These are phyloP conservation scores for Hoplodrina ambigua DNA, from an alignment of 2,888 invertebrate species.

Conservation along the genomic window DNA sequence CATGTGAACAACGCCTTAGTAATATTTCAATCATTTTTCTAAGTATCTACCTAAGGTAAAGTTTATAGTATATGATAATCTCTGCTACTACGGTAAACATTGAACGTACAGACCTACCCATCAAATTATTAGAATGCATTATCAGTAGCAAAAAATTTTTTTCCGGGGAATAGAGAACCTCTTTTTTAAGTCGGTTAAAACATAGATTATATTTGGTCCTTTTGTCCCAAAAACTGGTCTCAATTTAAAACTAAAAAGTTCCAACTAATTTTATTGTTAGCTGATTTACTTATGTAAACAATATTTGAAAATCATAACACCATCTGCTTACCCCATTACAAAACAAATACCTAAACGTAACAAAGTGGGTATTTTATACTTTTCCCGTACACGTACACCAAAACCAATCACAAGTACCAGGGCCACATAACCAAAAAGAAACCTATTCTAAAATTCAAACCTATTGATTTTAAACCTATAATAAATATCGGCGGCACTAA, in stretches of 20 bases:
- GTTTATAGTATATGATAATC: conserved; percentile 16
- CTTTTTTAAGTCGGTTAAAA: no score
- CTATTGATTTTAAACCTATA: conserved; percentile 40
- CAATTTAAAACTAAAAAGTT: no score
- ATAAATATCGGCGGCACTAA: conserved; percentile 24
- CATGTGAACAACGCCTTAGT: conserved; percentile 43
- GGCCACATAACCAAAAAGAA: conserved; percentile 23
- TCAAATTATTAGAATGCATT: not conserved
- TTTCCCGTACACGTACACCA: not conserved
- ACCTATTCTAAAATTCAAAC: not conserved
- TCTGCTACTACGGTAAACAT: conserved; percentile 22
- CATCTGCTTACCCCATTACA: not conserved
- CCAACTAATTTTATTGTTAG: no score
- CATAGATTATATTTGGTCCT: not conserved
- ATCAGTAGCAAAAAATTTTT: no score
- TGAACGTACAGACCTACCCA: conserved; percentile 1
- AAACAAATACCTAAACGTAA: not conserved
- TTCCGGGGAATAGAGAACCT: no score
- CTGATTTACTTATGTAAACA: not conserved
- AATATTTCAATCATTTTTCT: conserved; percentile 45
- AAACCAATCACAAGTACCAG: conserved; percentile 35
- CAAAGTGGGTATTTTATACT: not conserved
- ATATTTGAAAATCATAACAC: not conserved
- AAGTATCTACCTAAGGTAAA: conserved; percentile 4
- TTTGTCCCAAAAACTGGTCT: not conserved